A percentile compares a stretch with the other conserved stretches of the same genome.
Conservation (phyloP, 2,888 invertebrate species). For the Catotricha subobsoleta region DNA sequence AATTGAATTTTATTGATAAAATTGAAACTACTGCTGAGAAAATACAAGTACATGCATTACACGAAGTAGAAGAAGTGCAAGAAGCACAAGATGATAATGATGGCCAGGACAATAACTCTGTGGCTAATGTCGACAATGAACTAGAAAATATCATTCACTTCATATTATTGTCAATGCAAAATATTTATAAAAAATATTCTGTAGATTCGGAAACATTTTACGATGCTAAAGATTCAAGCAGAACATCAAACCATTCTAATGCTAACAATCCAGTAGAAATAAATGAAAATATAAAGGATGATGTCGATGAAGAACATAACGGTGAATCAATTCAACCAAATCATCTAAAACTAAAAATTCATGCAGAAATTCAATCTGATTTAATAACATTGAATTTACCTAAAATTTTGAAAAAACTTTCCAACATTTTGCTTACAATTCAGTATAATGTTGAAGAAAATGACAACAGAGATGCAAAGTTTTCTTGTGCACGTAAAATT, state of each 20-base stretch:
- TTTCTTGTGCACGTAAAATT: slow-evolving; percentile 15
- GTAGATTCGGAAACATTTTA: neutral
- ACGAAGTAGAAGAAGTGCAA: slow-evolving; percentile 11
- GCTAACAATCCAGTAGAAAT: neutral
- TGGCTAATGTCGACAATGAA: slow-evolving; percentile 19
- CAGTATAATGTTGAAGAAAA: slow-evolving; percentile 27
- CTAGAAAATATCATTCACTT: slow-evolving; percentile 33
- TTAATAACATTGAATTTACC: slow-evolving; percentile 38
- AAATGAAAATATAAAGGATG: slow-evolving; percentile 7
- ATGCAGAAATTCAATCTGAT: slow-evolving; percentile 43
- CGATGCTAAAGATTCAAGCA: too few relatives aligned
- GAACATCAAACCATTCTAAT: too few relatives aligned
- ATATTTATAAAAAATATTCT: slow-evolving; percentile 35
- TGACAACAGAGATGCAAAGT: slow-evolving; percentile 15
- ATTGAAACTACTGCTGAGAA: neutral
- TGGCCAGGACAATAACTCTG: too few relatives aligned
- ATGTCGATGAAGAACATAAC: slow-evolving; percentile 23
- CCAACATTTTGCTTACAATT: slow-evolving; percentile 28
- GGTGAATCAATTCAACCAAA: slow-evolving; percentile 39
- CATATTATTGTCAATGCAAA: slow-evolving; percentile 38
- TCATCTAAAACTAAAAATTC: slow-evolving; percentile 47
- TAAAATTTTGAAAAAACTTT: slow-evolving; percentile 28
- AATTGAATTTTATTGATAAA: neutral
- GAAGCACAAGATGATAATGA: too few relatives aligned
- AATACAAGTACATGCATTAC: neutral